A percentile compares a stretch with the other conserved stretches of the same genome.
Evolutionary conservation across 53 echinoderm and acorn worm species (phyloP).

Genomic region (Echinarachnius parma): DNA sequence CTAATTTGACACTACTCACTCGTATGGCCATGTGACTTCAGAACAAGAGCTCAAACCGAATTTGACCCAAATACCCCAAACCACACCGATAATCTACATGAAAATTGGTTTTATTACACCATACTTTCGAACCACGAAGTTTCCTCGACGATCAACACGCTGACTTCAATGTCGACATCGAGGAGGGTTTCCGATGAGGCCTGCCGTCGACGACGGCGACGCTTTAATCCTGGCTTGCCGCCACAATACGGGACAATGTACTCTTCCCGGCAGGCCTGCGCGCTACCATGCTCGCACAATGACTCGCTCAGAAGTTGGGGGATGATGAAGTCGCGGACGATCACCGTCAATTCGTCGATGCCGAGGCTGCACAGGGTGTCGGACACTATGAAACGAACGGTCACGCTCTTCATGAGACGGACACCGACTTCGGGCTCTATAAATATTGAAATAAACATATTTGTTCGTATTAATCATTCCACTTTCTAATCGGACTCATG

Average conservation of each 20-base stretch:
- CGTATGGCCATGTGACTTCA: no score
- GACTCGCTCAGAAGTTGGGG: conserved; percentile 6
- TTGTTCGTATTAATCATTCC: no score
- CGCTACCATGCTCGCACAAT: conserved; percentile 32
- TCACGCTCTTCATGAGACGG: conserved; percentile 51
- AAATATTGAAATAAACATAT: no score
- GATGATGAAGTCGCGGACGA: conserved; percentile 42
- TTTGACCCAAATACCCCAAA: no score
- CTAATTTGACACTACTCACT: no score
- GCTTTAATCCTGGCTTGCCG: conserved; percentile 15
- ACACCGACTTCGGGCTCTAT: conserved; percentile 55
- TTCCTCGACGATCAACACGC: conserved; percentile 9
- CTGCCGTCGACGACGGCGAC: conserved; percentile 36
- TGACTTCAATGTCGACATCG: conserved; percentile 62
- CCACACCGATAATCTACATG: no score
- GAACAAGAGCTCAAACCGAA: no score
- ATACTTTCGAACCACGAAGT: no score
- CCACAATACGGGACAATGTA: conserved; percentile 35
- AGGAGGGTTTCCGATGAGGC: conserved; percentile 17
- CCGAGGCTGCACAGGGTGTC: conserved; percentile 23
- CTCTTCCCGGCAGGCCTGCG: conserved; percentile 41
- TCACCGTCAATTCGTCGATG: conserved; percentile 24
- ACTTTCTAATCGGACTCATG: no score
- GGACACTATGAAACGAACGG: conserved; percentile 54
- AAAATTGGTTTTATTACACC: no score